Evolutionary conservation across 2,888 invertebrate species (phyloP).

Genomic region (Scrobipalpa atriplicella): DNA sequence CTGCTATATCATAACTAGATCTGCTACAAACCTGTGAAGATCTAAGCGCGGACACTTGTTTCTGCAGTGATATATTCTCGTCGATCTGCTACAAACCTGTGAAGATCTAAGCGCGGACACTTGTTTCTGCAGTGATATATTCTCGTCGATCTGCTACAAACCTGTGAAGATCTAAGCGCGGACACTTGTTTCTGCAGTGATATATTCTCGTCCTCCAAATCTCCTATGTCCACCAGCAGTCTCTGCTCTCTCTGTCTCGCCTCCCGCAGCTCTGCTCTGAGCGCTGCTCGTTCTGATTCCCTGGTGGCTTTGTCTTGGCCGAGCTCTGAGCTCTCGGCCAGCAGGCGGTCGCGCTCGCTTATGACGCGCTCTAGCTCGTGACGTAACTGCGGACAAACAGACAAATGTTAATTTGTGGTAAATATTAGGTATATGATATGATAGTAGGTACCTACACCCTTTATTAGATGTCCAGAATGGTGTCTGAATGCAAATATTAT

Average conservation of each 20-base stretch:
- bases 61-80: constrained; percentile 98
- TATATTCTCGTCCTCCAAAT: constrained; percentile 99
- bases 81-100: too few relatives aligned
- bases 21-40: constrained; percentile 89
- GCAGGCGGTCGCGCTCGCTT: constrained; percentile 93
- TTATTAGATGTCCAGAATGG: too few relatives aligned
- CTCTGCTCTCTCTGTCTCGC: constrained; percentile 95
- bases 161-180: too few relatives aligned
- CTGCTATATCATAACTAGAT: neutral
- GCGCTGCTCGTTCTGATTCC: constrained; percentile 90
- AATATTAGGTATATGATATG: too few relatives aligned
- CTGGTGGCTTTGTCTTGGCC: constrained; percentile 92
- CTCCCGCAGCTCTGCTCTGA: constrained; percentile 95
- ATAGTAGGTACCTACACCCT: too few relatives aligned
- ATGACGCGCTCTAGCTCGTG: constrained; percentile 95
- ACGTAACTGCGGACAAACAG: constrained; percentile 79
- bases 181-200: too few relatives aligned
- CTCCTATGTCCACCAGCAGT: constrained; percentile 95
- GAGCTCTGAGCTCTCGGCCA: constrained; percentile 92
- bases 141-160: too few relatives aligned
- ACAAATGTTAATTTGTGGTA: neutral
- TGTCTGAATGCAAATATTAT: too few relatives aligned
- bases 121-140: too few relatives aligned
- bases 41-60: constrained; percentile 96
- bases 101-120: too few relatives aligned